These are phyloP conservation scores for Galaxias olidus DNA, from an alignment of 2,797 vertebrate genomes.

Conservation along the genomic window DNA sequence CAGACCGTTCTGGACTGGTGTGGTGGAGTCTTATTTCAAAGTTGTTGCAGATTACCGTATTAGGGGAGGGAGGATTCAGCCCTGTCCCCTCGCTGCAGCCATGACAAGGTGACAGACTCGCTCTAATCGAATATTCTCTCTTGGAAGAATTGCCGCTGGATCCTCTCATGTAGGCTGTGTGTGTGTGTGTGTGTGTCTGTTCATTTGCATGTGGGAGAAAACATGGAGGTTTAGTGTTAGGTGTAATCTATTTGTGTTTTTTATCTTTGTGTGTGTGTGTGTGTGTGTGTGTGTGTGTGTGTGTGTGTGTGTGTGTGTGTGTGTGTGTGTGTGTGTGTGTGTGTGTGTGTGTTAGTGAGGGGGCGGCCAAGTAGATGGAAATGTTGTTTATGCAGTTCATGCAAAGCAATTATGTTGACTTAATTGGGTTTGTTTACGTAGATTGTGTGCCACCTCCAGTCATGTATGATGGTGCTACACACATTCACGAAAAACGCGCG, in stretches of 20 bases:
- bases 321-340: slow-evolving; percentile 13
- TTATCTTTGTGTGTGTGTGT: neutral
- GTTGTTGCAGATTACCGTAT: slow-evolving; percentile 18
- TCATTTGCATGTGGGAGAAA: slow-evolving; percentile 61
- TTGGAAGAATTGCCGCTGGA: slow-evolving; percentile 56
- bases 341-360: slow-evolving; percentile 23
- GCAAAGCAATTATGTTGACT: slow-evolving; percentile 75
- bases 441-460: slow-evolving; percentile 69
- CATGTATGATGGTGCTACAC: slow-evolving; percentile 56
- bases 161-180: slow-evolving; percentile 33
- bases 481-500: slow-evolving; percentile 33
- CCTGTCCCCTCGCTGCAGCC: slow-evolving; percentile 32
- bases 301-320: slow-evolving; percentile 37
- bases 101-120: slow-evolving; percentile 22
- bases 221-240: slow-evolving; percentile 26
- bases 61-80: slow-evolving; percentile 25
- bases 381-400: slow-evolving; percentile 77
- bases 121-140: slow-evolving; percentile 64
- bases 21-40: slow-evolving; percentile 38
- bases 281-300: slow-evolving; percentile 28
- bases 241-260: neutral
- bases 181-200: slow-evolving; percentile 54
- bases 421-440: slow-evolving; percentile 77
- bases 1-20: neutral
- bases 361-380: slow-evolving; percentile 48